Conservation (phyloP, 1,140 invertebrate genomes). For the Gonatopus flavifemur region DNA sequence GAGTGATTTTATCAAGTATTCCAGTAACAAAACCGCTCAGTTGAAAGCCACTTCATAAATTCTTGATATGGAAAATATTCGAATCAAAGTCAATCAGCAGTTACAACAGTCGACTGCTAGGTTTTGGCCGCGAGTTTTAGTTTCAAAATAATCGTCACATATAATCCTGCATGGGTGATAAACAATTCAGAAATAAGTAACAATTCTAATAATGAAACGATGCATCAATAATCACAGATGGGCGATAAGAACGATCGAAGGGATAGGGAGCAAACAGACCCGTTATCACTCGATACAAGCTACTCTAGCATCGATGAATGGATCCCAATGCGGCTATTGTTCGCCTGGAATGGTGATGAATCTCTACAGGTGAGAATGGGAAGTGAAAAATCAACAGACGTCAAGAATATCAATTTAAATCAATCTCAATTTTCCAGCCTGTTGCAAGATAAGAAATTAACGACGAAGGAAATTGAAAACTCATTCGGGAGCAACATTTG, state of each 20-base stretch:
- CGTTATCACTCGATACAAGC: slow-evolving; percentile 76
- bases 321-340: slow-evolving; percentile 82
- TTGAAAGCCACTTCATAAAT: no score
- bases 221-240: slow-evolving; percentile 71
- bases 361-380: slow-evolving; percentile 67
- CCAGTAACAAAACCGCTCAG: no score
- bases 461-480: slow-evolving; percentile 72
- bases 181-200: no score
- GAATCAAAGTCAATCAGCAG: no score
- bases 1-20: no score
- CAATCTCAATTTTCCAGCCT: slow-evolving; percentile 38
- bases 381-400: not conserved
- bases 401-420: no score
- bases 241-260: slow-evolving; percentile 79
- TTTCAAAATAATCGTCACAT: no score
- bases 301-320: slow-evolving; percentile 69
- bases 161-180: no score
- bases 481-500: slow-evolving; percentile 82
- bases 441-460: slow-evolving; percentile 53
- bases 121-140: no score
- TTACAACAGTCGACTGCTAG: no score
- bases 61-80: no score
- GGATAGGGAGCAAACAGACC: slow-evolving; percentile 67
- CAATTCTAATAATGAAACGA: no score
- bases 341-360: slow-evolving; percentile 85